Evolutionary conservation across 1,140 invertebrate genomes (phyloP).

Genomic region (Lepidurus couesii): DNA sequence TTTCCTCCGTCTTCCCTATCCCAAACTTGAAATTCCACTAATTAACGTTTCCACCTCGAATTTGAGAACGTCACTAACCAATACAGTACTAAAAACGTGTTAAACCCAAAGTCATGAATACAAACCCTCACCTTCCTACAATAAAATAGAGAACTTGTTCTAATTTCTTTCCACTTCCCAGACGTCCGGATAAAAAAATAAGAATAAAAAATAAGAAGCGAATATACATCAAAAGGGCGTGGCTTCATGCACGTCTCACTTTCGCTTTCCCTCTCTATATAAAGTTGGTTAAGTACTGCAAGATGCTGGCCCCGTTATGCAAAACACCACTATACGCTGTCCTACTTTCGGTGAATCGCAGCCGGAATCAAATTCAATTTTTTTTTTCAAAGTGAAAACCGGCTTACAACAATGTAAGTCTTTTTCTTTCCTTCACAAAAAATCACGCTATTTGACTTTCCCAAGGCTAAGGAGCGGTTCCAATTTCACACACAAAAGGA

Average conservation of each 20-base stretch:
- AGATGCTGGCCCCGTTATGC: conserved; percentile 1
- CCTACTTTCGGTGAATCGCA: conserved; percentile 14
- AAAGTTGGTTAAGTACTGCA: neutral
- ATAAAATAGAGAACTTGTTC: too few relatives aligned
- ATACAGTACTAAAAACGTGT: too few relatives aligned
- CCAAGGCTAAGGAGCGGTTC: too few relatives aligned
- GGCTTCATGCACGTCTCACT: neutral
- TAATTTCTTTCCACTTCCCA: too few relatives aligned
- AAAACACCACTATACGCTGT: neutral
- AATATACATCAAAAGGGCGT: neutral
- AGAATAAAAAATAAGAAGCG: too few relatives aligned
- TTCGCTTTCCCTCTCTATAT: neutral
- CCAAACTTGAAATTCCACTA: neutral
- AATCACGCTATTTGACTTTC: neutral
- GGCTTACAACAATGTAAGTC: neutral
- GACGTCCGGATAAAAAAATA: too few relatives aligned
- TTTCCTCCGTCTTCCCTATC: neutral
- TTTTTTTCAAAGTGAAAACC: neutral
- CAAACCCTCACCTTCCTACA: too few relatives aligned
- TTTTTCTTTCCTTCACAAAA: neutral
- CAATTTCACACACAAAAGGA: neutral
- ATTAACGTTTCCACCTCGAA: too few relatives aligned
- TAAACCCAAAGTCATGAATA: too few relatives aligned
- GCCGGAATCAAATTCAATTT: neutral
- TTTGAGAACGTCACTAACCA: too few relatives aligned